These are phyloP conservation scores for Stegostoma tigrinum DNA, from an alignment of 2,113 vertebrate genomes.

Conservation along the genomic window DNA sequence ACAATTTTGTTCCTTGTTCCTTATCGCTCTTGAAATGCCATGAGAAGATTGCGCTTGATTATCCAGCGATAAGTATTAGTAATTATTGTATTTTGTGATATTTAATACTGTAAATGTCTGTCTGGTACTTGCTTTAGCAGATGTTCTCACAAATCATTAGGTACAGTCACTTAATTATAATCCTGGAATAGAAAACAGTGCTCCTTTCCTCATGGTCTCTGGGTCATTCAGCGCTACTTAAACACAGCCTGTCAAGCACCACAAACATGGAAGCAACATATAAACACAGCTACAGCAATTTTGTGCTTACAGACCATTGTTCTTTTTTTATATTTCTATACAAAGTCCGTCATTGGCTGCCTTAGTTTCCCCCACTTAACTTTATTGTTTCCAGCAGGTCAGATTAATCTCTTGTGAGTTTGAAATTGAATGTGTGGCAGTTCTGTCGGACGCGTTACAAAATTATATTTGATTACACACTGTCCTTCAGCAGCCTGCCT, in stretches of 20 bases:
- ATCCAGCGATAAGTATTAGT: not conserved
- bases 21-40: not conserved
- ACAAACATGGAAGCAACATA: conserved; percentile 5
- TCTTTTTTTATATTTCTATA: not conserved
- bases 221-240: not conserved
- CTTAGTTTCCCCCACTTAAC: not conserved
- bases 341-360: not conserved
- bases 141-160: conserved; percentile 35
- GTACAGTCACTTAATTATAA: conserved; percentile 28
- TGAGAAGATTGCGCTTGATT: not conserved
- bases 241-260: not conserved
- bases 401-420: conserved; percentile 15
- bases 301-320: not conserved
- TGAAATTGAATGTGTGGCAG: conserved; percentile 17
- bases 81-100: conserved; percentile 21
- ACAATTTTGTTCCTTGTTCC: not conserved
- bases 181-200: not conserved
- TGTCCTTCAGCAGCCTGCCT: conserved; percentile 10
- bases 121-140: conserved; percentile 9
- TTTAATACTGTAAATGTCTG: conserved; percentile 25
- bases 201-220: not conserved
- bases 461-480: conserved; percentile 20
- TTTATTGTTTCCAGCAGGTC: conserved; percentile 23
- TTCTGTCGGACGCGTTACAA: not conserved
- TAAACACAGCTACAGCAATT: not conserved